Base-by-base conservation (phyloP, 2,113 vertebrate species). In the Oncorhynchus keta region DNA sequence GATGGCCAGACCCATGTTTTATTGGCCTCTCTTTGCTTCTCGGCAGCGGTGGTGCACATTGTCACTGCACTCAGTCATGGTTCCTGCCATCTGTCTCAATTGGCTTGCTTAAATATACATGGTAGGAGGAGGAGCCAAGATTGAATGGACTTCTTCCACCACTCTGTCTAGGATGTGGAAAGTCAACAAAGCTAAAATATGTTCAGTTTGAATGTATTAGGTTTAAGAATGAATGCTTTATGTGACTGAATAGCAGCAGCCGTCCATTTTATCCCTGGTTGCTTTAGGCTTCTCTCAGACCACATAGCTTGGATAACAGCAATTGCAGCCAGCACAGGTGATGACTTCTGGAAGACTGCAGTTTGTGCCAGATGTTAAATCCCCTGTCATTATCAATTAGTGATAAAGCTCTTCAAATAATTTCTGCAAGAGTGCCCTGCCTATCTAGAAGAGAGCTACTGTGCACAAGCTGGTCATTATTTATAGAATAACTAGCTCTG, bases 281-380 rank as follows among this genome's bases (percentile, higher is more conserved):
- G 51, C 51, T 55, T 55, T 55, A 18, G 12, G 14, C 51, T 55
- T 18, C 16, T 55, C 16, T 55, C 16, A 16, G n/a, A 3, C 5
- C n/a, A 22, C 3, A 62, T 62, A 9, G 18, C 59, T 9, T 62
- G 59, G 4, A 16, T 13, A 62, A 62, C n/a, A 62, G 59, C 16
- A 16, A 55, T 55, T 55, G 51, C 51, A 55, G 51, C 13, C 51
- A 55, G 51, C 9, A 6, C n/a, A 62, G n/a, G 7, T 62, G 18
- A 24, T 22, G 7, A 22, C 59, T n/a, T 55, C 12, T 55, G 51
- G 51, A 55, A 55, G 13, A 66, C 20, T 66, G 22, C 24, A 32
- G 30, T 66, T 14, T 68, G 24, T 79, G 74, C 72, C 77, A 79
- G 74, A 85, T 81, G 79, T 80, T 80, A n/a, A 75, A 6, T 26